Evolutionary conservation across 1,140 invertebrate species (phyloP), one percentile per base, ranked within the genome.

Genomic region (Batillaria attramentaria): DNA sequence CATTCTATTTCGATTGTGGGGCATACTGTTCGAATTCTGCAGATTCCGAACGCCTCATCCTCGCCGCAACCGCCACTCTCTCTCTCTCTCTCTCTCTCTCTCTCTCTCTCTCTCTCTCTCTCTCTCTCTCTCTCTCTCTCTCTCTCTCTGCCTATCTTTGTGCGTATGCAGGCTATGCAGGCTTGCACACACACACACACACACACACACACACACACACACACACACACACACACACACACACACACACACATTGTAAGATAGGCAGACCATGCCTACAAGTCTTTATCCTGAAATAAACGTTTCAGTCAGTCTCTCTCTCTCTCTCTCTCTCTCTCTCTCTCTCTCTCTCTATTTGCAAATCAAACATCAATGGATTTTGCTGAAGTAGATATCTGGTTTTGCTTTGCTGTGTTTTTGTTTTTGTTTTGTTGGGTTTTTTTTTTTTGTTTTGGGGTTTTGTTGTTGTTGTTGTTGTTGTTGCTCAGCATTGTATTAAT

Each of bases 81-180:
- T 62, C 57, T 62, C 57, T 62, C 57, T 62, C 57, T 62, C 57
- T 62, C 57, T 62, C 57, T 62, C 57, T 62, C 57, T 62, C 46
- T 50, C 46, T 24, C n/a, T n/a, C 57, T 16, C n/a, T n/a, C n/a
- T 31, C n/a, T n/a, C n/a, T 50, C 57, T 16, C 6, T 31, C 2
- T 31, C n/a, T n/a, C 0, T 31, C n/a, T 31, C 57, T n/a, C 10
- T 62, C 57, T 8, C 8, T n/a, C n/a, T 8, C 13, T 60, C 24
- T 60, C 57, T 60, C 57, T 24, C 57, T 24, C 57, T 0, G 24
- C n/a, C 3, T n/a, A 24, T n/a, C 57, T n/a, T n/a, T 0, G 0
- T 2, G 8, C n/a, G 3, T 10, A 24, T n/a, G 8, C 24, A 50
- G 46, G 10, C 10, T 13, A 24, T 13, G 46, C 46, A 50, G 10